Percentiles rank a stretch among this genome's conserved stretches.
phyloP scores from a whole-genome alignment of 2,113 vertebrate species.

The Craseonycteris thonglongyai region DNA sequence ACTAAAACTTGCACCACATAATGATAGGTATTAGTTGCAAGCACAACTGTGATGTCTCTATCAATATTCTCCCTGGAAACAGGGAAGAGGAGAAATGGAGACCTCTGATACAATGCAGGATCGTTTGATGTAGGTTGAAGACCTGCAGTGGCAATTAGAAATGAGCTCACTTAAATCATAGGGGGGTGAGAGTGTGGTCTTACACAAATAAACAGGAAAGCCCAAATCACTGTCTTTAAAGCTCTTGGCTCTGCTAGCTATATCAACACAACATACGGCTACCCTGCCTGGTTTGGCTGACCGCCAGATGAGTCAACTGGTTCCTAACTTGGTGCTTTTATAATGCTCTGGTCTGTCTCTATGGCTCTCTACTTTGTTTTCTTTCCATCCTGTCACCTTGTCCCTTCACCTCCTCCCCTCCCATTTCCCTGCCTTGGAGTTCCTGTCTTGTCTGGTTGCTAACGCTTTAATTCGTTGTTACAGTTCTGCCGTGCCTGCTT shows the following conservation, averaged over 20 bases:
- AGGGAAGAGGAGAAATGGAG: background rate
- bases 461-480: background rate
- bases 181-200: background rate
- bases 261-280: background rate
- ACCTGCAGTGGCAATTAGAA: background rate
- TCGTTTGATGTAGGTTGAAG: background rate
- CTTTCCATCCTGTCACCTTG: background rate
- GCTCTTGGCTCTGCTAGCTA: background rate
- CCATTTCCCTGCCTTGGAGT: background rate
- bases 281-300: background rate
- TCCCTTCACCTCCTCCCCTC: background rate
- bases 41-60: background rate
- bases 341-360: background rate
- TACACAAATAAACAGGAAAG: background rate
- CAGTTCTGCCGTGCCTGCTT: background rate
- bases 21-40: background rate
- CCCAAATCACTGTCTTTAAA: background rate
- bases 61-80: background rate
- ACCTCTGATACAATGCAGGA: background rate
- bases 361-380: background rate
- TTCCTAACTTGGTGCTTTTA: background rate
- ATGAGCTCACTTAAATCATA: background rate
- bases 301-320: background rate
- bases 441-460: background rate
- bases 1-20: background rate